These are phyloP conservation scores for Pseudomyrmex gracilis DNA, from an alignment of 1,140 invertebrate genomes.

Conservation along the genomic window DNA sequence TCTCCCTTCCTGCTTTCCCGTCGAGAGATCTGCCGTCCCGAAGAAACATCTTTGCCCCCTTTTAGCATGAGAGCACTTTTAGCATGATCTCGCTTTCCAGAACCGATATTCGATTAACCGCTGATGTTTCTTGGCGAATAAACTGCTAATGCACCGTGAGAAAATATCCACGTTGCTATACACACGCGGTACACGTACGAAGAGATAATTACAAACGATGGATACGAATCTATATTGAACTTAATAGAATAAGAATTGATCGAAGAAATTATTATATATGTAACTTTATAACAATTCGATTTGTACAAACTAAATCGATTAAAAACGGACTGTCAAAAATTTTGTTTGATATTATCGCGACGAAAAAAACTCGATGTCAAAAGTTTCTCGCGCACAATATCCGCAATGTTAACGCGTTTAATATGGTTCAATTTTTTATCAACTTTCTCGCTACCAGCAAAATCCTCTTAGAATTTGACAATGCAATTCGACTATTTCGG, in stretches of 20 bases:
- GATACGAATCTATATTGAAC: neutral
- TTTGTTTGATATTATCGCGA: neutral
- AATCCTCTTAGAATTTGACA: neutral
- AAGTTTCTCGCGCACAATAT: neutral
- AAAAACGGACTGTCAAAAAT: no score
- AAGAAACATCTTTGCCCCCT: constrained; percentile 20
- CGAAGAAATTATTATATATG: no score
- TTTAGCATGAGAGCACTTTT: constrained; percentile 25
- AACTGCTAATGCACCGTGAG: neutral
- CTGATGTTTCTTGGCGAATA: neutral
- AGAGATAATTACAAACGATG: neutral
- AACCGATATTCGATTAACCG: constrained; percentile 30
- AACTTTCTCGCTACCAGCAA: neutral
- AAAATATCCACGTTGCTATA: neutral
- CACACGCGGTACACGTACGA: no score
- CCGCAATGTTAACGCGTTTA: neutral
- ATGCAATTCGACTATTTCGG: neutral
- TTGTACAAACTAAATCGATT: neutral
- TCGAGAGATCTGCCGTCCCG: constrained; percentile 1
- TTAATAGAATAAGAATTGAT: neutral
- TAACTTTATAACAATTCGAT: neutral
- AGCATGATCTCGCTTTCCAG: constrained; percentile 26
- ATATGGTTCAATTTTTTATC: neutral
- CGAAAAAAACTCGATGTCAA: neutral
- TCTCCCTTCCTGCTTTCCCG: neutral